These are phyloP conservation scores for Alethe castanea DNA, from an alignment of 2,113 vertebrate species.

Conservation along the genomic window DNA sequence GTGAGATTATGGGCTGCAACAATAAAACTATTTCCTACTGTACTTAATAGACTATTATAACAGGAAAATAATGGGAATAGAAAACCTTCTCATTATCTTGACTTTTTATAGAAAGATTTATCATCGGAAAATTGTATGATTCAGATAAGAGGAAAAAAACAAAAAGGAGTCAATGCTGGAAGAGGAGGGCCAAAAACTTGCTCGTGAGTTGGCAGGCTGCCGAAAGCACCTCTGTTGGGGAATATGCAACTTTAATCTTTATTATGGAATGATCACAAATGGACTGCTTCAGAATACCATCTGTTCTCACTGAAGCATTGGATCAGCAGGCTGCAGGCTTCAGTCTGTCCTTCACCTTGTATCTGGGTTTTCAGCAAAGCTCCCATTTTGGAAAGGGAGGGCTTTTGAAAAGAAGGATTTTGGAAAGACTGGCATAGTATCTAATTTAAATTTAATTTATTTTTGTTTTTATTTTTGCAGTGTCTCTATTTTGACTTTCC, in stretches of 20 bases:
- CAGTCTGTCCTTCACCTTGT: conserved; percentile 66
- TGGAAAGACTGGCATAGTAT: neutral
- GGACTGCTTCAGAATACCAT: conserved; percentile 69
- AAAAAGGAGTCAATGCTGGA: conserved; percentile 30
- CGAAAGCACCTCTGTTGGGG: conserved; percentile 55
- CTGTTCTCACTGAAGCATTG: conserved; percentile 72
- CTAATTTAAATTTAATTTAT: neutral
- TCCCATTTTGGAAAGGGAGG: conserved; percentile 1
- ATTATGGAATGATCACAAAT: conserved; percentile 69
- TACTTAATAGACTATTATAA: conserved; percentile 7
- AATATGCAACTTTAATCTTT: conserved; percentile 74
- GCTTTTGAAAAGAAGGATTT: neutral
- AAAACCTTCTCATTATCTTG: conserved; percentile 6
- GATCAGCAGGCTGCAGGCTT: conserved; percentile 45
- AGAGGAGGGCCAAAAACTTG: conserved; percentile 56
- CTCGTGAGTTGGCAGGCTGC: conserved; percentile 55
- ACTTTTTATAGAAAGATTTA: conserved; percentile 28
- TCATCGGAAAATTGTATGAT: neutral
- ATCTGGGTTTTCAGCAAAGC: conserved; percentile 7
- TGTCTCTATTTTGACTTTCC: conserved; percentile 9
- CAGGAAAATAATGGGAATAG: conserved; percentile 5
- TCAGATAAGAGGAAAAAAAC: neutral
- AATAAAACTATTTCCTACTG: conserved; percentile 13
- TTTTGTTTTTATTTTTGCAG: neutral
- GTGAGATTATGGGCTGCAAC: conserved; percentile 43